Evolutionary conservation across 2,797 vertebrate genomes (phyloP), one percentile per base, ranked within the genome.

Genomic region (Carduelis carduelis): DNA sequence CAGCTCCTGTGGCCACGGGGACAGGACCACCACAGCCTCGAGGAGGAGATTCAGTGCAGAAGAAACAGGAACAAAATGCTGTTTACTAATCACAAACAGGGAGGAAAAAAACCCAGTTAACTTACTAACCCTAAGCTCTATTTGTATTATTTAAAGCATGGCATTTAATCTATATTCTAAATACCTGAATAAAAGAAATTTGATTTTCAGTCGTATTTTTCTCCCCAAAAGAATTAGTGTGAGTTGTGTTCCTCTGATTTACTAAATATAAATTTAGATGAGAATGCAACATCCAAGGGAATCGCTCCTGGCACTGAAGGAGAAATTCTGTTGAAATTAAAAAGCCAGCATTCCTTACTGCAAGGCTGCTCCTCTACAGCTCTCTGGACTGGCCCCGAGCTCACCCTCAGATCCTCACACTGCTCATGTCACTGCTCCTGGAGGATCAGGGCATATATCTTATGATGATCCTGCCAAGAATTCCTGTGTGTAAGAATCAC

Each of bases 371-470:
- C 30, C 27, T 63, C 34, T 5, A 0, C 35, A 85, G 49, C 14
- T 53, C 12, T 55, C 50, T 70, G 55, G 39, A 8, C 65, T 46
- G 19, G 18, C 52, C 27, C 43, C 0, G 0, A 81, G 43, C 35
- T 69, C 64, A 47, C 6, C 20, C 49, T 35, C 35, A 50, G 60
- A 7, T n/a, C 34, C 47, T 84, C 69, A 27, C 15, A 3, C 27
- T 8, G 15, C 1, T 55, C 1, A 0, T 47, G 63, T n/a, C 61
- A 15, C 46, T 2, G 2, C 3, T 10, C 66, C 22, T 47, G 37
- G 16, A 78, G 21, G 26, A 53, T 16, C 28, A 24, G 20, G 37
- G 41, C 11, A 21, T 5, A 3, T 2, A 6, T 27, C 16, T 77
- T 12, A 12, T 5, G 1, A 43, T 39, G 71, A 56, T 21, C 41